A percentile compares a stretch with the other conserved stretches of the same genome.
These are phyloP conservation scores for Struthio camelus DNA, from an alignment of 2,113 vertebrate genomes.

Conservation along the genomic window DNA sequence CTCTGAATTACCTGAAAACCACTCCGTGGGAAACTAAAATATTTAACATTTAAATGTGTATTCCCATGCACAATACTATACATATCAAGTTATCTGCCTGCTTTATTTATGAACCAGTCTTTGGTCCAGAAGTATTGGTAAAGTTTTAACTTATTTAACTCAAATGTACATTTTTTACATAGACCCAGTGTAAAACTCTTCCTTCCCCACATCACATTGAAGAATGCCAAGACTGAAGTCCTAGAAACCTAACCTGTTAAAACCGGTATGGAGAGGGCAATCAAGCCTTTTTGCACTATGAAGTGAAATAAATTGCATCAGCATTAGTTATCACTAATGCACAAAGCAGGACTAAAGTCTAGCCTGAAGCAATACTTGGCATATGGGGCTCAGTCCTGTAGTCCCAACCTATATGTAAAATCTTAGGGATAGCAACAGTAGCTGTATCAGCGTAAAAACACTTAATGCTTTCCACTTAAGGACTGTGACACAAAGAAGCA, in stretches of 20 bases:
- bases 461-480: not conserved
- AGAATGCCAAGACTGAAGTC: not conserved
- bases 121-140: not conserved
- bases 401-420: not conserved
- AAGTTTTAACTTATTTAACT: not conserved
- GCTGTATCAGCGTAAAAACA: not conserved
- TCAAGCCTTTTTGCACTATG: not conserved
- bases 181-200: not conserved
- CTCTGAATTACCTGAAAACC: constrained; percentile 7
- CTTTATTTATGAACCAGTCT: constrained; percentile 12
- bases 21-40: constrained; percentile 44
- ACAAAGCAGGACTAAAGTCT: not conserved
- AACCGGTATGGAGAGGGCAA: not conserved
- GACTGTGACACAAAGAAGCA: not conserved
- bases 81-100: not conserved
- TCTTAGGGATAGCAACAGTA: no score
- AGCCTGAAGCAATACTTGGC: not conserved
- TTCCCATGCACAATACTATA: not conserved
- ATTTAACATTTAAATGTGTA: constrained; percentile 65
- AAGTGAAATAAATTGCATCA: not conserved
- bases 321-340: not conserved
- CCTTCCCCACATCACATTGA: not conserved
- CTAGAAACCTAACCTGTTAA: not conserved
- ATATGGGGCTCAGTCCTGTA: not conserved
- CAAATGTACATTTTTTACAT: not conserved